Evolutionary conservation across 2,113 vertebrate species (phyloP).

Genomic region (Enhydra lutris): DNA sequence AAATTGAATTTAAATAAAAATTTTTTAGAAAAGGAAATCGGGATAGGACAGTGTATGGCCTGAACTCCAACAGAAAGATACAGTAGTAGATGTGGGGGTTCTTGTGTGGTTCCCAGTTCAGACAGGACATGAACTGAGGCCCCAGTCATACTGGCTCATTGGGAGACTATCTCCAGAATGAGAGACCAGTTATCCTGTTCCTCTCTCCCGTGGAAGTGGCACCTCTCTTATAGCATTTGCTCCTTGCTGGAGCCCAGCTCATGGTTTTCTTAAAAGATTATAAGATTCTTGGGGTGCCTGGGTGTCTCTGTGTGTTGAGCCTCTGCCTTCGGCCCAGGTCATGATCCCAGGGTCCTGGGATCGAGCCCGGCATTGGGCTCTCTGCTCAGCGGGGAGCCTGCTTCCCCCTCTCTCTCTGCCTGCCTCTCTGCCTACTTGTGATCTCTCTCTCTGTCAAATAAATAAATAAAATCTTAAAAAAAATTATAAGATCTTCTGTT

Average conservation of each 20-base stretch:
- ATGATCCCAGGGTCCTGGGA: too few relatives aligned
- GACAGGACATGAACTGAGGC: not conserved
- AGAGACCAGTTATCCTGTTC: not conserved
- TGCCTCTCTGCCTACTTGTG: too few relatives aligned
- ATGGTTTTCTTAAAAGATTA: not conserved
- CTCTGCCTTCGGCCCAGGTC: too few relatives aligned
- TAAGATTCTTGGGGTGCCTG: too few relatives aligned
- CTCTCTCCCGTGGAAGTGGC: not conserved
- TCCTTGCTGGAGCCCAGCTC: not conserved
- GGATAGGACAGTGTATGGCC: not conserved
- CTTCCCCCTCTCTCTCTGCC: too few relatives aligned
- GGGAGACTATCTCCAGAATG: not conserved
- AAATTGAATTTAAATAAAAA: not conserved
- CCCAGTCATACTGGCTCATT: not conserved
- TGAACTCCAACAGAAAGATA: too few relatives aligned
- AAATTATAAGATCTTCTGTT: not conserved
- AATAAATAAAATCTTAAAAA: too few relatives aligned
- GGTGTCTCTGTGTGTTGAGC: too few relatives aligned
- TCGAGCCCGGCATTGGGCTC: too few relatives aligned
- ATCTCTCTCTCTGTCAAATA: too few relatives aligned
- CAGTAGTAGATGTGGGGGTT: not conserved
- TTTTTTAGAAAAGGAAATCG: not conserved
- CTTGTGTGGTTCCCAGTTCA: not conserved
- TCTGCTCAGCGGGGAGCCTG: too few relatives aligned
- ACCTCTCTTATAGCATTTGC: not conserved